These are phyloP conservation scores for Macroramphosus scolopax DNA, from an alignment of 2,797 vertebrate genomes.

Conservation along the genomic window DNA sequence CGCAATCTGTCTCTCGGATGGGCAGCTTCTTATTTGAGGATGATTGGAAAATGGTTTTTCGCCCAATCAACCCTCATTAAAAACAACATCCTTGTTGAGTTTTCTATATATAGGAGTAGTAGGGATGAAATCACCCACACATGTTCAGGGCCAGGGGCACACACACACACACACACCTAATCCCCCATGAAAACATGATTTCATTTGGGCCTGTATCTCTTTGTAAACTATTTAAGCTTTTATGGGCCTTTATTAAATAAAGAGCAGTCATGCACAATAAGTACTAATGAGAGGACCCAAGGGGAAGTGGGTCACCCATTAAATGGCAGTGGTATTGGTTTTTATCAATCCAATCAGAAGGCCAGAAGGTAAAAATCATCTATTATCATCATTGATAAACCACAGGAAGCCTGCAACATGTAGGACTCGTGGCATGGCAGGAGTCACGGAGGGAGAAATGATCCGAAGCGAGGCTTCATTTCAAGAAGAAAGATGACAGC, in stretches of 20 bases:
- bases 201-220: slow-evolving; percentile 14
- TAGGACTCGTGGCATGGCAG: too few relatives aligned
- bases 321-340: too few relatives aligned
- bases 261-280: too few relatives aligned
- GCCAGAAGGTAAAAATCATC: too few relatives aligned
- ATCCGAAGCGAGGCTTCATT: too few relatives aligned
- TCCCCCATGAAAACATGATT: slow-evolving; percentile 17
- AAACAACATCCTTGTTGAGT: slow-evolving; percentile 17
- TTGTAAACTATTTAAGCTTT: slow-evolving; percentile 17
- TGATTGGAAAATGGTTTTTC: slow-evolving; percentile 43
- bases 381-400: too few relatives aligned
- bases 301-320: too few relatives aligned
- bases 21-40: slow-evolving; percentile 35
- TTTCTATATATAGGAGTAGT: slow-evolving; percentile 6
- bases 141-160: slow-evolving; percentile 9
- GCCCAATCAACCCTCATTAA: slow-evolving; percentile 33
- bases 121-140: slow-evolving; percentile 24
- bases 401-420: too few relatives aligned
- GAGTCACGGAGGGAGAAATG: too few relatives aligned
- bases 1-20: slow-evolving; percentile 38
- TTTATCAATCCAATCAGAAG: too few relatives aligned
- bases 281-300: too few relatives aligned
- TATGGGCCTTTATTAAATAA: slow-evolving; percentile 1
- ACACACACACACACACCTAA: slow-evolving; percentile 13
- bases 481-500: too few relatives aligned